These are phyloP conservation scores for Limnephilus auricula DNA, from an alignment of 2,888 invertebrate species.

Conservation along the genomic window DNA sequence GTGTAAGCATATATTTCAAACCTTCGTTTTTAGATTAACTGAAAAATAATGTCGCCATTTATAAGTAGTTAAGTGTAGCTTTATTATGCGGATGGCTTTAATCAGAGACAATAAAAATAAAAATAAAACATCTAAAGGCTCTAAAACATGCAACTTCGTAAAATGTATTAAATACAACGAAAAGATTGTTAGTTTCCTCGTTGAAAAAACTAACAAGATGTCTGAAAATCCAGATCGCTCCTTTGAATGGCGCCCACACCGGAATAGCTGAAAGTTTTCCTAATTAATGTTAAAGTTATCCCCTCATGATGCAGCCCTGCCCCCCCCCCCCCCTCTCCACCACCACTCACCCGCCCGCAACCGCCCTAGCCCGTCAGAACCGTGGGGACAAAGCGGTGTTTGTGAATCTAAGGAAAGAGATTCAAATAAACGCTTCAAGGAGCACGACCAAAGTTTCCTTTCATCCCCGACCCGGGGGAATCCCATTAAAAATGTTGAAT, in stretches of 20 bases:
- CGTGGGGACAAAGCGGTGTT: slow-evolving; percentile 54
- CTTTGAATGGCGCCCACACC: slow-evolving; percentile 39
- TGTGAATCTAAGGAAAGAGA: slow-evolving; percentile 57
- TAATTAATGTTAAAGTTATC: slow-evolving; percentile 64
- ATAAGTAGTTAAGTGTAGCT: not conserved
- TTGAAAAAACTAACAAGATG: slow-evolving; percentile 44
- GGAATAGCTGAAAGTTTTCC: slow-evolving; percentile 47
- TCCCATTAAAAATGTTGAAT: slow-evolving; percentile 64
- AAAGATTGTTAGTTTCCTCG: not conserved
- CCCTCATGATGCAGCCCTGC: slow-evolving; percentile 52
- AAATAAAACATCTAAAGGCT: not conserved
- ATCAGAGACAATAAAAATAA: not conserved
- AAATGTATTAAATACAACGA: not conserved
- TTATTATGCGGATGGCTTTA: not conserved
- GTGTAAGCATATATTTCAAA: not conserved
- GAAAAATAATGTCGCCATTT: too few relatives aligned
- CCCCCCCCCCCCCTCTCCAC: not conserved
- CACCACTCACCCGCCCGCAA: not conserved
- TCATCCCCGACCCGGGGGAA: slow-evolving; percentile 49
- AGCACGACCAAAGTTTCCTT: slow-evolving; percentile 58
- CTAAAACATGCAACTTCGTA: not conserved
- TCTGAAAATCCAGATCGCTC: slow-evolving; percentile 27
- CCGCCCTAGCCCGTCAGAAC: not conserved
- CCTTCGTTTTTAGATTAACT: not conserved
- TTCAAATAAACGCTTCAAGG: slow-evolving; percentile 64